Evolutionary conservation across 2,113 vertebrate genomes (phyloP).

Genomic region (Coreoperca whiteheadi): DNA sequence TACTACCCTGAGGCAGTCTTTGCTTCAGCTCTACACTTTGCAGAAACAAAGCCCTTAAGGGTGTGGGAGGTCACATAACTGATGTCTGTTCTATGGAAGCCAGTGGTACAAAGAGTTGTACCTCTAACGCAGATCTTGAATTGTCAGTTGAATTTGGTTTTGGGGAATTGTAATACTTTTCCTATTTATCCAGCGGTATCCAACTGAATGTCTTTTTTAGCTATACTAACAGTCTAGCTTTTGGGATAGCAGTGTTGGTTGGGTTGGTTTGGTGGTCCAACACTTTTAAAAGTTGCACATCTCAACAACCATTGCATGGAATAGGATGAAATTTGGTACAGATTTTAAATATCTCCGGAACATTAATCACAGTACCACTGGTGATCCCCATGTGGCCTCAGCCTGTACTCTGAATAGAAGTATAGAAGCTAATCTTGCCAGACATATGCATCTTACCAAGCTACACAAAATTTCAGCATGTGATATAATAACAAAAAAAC

Average conservation of each 20-base stretch:
- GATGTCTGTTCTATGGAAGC: conserved; percentile 45
- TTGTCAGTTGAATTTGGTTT: conserved; percentile 40
- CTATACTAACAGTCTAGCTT: conserved; percentile 1
- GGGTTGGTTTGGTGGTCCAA: background rate
- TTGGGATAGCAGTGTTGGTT: background rate
- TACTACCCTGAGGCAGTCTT: conserved; percentile 65
- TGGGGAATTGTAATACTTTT: conserved; percentile 34
- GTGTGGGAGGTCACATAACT: conserved; percentile 53
- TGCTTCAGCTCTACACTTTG: conserved; percentile 60
- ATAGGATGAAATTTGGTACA: background rate
- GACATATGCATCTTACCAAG: background rate
- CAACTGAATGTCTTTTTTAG: conserved; percentile 14
- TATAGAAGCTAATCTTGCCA: background rate
- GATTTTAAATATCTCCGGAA: background rate
- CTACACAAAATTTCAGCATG: background rate
- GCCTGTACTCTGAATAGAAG: background rate
- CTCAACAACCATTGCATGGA: background rate
- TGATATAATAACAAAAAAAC: too few relatives aligned
- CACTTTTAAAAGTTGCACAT: background rate
- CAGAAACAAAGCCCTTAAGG: conserved; percentile 54
- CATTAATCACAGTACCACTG: background rate
- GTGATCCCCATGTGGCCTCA: background rate
- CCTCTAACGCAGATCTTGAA: conserved; percentile 16
- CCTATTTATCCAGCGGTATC: conserved; percentile 12
- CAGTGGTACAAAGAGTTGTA: background rate